phyloP scores from a whole-genome alignment of 2,113 vertebrate species.

The Chamaetylas fuelleborni region DNA sequence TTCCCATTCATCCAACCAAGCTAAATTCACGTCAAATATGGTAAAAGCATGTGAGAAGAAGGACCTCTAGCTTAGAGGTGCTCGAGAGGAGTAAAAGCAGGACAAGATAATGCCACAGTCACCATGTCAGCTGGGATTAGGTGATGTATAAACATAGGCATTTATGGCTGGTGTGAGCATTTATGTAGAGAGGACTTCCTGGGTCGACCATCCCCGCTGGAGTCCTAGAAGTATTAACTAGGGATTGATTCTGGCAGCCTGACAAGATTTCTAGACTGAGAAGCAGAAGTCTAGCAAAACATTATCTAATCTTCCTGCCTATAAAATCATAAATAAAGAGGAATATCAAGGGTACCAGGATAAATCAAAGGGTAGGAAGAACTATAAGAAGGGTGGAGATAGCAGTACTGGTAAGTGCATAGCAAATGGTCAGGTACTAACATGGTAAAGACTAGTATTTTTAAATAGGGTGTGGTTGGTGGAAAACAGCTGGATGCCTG shows the following conservation, averaged over 20 bases:
- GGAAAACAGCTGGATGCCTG: not conserved
- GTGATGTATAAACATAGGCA: not conserved
- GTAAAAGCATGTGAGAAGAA: not conserved
- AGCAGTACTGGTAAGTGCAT: not conserved
- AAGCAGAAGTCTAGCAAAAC: not conserved
- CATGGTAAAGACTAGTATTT: not conserved
- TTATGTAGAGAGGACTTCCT: not conserved
- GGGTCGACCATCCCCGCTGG: not conserved
- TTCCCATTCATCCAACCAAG: not conserved
- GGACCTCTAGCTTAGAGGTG: not conserved
- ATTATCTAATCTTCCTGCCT: not conserved
- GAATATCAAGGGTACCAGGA: not conserved
- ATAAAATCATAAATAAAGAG: not conserved
- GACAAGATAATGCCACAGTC: not conserved
- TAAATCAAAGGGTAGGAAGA: not conserved
- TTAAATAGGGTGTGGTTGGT: not conserved
- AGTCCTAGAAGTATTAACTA: not conserved
- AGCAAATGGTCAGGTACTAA: not conserved
- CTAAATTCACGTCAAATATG: not conserved
- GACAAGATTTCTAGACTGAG: not conserved
- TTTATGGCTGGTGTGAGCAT: not conserved
- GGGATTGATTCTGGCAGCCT: not conserved
- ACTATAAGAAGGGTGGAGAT: not conserved
- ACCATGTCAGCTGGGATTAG: rapidly evolving
- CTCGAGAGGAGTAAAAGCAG: not conserved